Evolutionary conservation across 2,113 vertebrate species (phyloP).

Genomic region (Dicrurus megarhynchus): DNA sequence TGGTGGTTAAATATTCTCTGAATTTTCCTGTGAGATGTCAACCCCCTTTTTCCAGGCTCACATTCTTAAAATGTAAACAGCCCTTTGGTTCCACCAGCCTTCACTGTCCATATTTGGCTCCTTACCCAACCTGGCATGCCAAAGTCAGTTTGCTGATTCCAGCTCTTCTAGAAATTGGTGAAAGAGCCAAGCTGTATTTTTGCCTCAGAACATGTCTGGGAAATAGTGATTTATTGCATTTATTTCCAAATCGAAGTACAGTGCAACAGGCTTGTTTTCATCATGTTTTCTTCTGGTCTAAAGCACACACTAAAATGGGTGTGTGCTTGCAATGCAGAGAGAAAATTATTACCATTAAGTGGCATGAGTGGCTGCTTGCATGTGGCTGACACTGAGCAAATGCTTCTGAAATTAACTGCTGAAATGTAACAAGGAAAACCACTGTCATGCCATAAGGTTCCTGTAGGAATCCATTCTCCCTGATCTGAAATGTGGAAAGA

Average conservation of each 20-base stretch:
- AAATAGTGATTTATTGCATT: constrained; percentile 1
- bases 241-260: neutral
- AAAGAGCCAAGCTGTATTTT: neutral
- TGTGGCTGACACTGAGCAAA: neutral
- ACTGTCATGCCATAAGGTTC: neutral
- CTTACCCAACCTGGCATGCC: neutral
- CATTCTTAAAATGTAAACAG: neutral
- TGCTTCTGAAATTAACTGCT: neutral
- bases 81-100: neutral
- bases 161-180: neutral
- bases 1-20: neutral
- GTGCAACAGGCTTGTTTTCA: neutral
- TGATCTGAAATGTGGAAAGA: neutral
- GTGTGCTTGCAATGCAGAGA: accelerated
- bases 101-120: neutral
- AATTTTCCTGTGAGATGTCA: neutral
- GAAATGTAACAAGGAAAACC: neutral
- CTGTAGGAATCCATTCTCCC: neutral
- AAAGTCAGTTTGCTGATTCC: neutral
- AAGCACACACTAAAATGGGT: neutral
- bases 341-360: neutral
- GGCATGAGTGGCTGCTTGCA: neutral
- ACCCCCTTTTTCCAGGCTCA: neutral
- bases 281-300: neutral
- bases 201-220: neutral